Evolutionary conservation across 1,140 invertebrate genomes (phyloP), one percentile per base, ranked within the genome.

Genomic region (Drosophila paulistorum): DNA sequence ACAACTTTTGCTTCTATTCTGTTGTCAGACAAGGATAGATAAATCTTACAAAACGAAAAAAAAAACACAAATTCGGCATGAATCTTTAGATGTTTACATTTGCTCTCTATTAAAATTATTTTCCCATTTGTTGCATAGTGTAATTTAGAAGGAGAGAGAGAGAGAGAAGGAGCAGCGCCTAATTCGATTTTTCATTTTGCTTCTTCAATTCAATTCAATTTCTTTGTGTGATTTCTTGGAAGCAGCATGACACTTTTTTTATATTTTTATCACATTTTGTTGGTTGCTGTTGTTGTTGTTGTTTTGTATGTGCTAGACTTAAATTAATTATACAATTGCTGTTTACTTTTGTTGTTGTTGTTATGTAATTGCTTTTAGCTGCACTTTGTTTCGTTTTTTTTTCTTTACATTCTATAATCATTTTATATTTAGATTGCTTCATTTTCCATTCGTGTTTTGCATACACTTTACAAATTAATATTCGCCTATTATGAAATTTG

Each of bases 301-400:
- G 45, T 75, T 89, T 80, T 75, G 81, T 90, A 90, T 84, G 81
- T 80, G 75, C 82, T 90, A 82, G 81, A 75, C 74, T 90, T 90
- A 90, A 90, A 71, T 82, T 85, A 85, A 77, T 77, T 81, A 62
- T 67, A 77, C 51, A 57, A 74, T 79, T 71, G 57, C 77, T 73
- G 59, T 75, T 57, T 59, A 39, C 48, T 68, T 42, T 77, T 79
- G 68, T 72, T 73, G 68, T 71, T 81, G 79, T 64, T 81, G 63
- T 54, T 68, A 61, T 30, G 7, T 48, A 48, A 20, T 48, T 51
- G 17, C 17, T 20, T 20, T 51, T 51, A 51, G 45, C 45, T 23
- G 45, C 45, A 51, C 20, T 51, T 63, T 54, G 55, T 62, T 37
- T 9, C 10, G 7, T 3, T 37, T 37, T 2, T 37, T 37, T 5